These are phyloP conservation scores for Rhagoletis pomonella DNA, from an alignment of 1,140 invertebrate genomes.

Conservation along the genomic window DNA sequence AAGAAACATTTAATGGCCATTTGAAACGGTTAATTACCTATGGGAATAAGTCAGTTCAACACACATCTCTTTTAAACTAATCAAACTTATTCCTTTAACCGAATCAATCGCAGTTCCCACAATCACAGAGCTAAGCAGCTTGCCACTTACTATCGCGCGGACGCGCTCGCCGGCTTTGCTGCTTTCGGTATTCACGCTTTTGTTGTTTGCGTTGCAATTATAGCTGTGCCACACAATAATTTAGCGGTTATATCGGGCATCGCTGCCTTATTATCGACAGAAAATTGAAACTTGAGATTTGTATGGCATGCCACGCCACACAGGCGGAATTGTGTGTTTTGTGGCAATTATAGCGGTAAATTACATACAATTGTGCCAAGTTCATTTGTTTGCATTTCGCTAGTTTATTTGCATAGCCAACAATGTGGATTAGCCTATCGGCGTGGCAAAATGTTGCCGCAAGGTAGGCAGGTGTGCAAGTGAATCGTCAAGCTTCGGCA, in stretches of 20 bases:
- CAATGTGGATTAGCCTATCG: constrained; percentile 51
- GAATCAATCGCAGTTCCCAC: neutral
- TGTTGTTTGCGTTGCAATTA: constrained; percentile 31
- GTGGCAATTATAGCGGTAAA: constrained; percentile 50
- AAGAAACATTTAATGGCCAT: constrained; percentile 43
- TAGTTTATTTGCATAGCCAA: constrained; percentile 38
- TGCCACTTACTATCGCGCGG: too few species aligned
- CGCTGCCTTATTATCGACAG: constrained; percentile 45
- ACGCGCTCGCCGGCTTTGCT: neutral
- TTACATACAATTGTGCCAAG: constrained; percentile 44
- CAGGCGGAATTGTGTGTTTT: constrained; percentile 27
- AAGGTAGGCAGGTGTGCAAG: too few species aligned
- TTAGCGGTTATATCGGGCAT: constrained; percentile 15
- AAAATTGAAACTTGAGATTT: constrained; percentile 52
- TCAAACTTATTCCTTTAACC: too few species aligned
- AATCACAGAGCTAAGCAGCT: constrained; percentile 28
- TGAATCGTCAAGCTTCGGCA: neutral
- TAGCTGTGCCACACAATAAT: neutral
- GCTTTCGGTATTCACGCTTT: neutral
- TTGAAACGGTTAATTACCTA: too few species aligned
- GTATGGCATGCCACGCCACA: neutral
- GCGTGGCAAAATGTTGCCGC: neutral
- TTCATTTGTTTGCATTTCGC: constrained; percentile 40
- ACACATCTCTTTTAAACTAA: too few species aligned
- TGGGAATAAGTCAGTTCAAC: too few species aligned